phyloP scores from a whole-genome alignment of 2,113 vertebrate genomes.

The Turdus rufiventris region DNA sequence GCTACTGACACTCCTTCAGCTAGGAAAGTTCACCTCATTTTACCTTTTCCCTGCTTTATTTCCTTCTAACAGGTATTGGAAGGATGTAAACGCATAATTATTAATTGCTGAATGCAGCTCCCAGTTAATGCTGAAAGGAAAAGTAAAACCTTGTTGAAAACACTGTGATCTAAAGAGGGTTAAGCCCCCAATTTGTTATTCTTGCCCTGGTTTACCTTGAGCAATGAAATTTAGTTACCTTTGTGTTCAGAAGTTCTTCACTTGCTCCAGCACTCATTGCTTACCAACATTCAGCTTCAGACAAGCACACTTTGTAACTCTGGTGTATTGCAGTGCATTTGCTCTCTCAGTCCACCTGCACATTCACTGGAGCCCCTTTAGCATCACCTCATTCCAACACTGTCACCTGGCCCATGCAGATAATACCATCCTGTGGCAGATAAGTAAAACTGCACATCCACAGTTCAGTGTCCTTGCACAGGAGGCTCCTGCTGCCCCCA shows the following conservation, averaged over 20 bases:
- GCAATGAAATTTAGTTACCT: background rate
- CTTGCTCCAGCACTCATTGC: background rate
- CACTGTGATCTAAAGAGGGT: background rate
- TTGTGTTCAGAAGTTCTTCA: background rate
- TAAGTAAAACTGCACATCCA: constrained; percentile 31
- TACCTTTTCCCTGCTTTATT: constrained; percentile 9
- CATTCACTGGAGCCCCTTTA: constrained; percentile 3
- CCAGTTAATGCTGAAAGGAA: background rate
- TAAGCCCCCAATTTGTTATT: background rate
- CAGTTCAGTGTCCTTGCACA: background rate
- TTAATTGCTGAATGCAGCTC: background rate
- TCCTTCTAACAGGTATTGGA: background rate
- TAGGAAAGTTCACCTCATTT: background rate
- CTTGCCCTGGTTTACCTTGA: constrained; percentile 8
- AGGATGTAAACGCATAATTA: background rate
- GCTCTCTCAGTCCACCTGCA: constrained; percentile 8
- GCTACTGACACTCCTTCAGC: constrained; percentile 29
- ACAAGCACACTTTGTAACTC: background rate
- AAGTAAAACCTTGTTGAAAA: background rate
- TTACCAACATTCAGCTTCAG: background rate
- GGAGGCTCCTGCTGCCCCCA: background rate
- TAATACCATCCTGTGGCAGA: constrained; percentile 59
- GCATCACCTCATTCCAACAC: constrained; percentile 11
- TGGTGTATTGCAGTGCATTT: constrained; percentile 17
- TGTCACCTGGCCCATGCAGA: constrained; percentile 6